Base-by-base conservation (phyloP, 2,888 invertebrate genomes). In the Diabrotica balteata region DNA sequence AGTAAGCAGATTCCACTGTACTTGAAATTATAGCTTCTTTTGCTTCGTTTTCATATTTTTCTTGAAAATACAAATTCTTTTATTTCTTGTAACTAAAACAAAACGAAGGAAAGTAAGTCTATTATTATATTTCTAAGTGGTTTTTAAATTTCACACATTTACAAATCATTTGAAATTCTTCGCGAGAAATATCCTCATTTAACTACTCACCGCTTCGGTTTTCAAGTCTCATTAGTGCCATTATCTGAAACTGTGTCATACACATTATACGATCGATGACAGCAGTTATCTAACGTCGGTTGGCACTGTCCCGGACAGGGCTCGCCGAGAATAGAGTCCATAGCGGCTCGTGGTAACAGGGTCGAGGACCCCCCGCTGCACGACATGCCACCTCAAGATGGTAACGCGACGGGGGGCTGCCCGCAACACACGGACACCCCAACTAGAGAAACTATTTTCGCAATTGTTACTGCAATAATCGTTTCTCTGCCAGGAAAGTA, bases 301-400 rank as follows among this genome's bases (percentile, higher is more conserved):
- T 17, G 11, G 10, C n/a, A 51, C 32, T 43, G 43, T 51, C n/a
- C 9, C n/a, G n/a, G 45, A 44, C 43, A 32, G 46, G 9, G 9
- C 49, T 11, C 32, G 32, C 52, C 22, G 45, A 54, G 54, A 62
- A 45, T n/a, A 8, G 45, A 54, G 46, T 49, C 60, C 55, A 60
- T 54, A 22, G 63, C 54, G 49, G 50, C 49, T 11, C 32, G 51
- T 49, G 51, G 61, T 63, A 59, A 53, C 57, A 59, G 59, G 64
- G 47, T 57, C 51, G 60, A 51, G 63, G 44, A 42, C 60, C 55
- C 59, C 78, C 73, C 59, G 74, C 72, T 46, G 78, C 7, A 75
- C 58, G 63, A 78, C 78, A 77, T 76, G 77, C 77, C 78, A 76
- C 76, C 77, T 75, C 71, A 72, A 75, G 75, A 74, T 76, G 76